A percentile compares a stretch with the other conserved stretches of the same genome.
These are phyloP conservation scores for Drosophila setosimentum DNA, from an alignment of 2,888 invertebrate genomes.

Conservation along the genomic window DNA sequence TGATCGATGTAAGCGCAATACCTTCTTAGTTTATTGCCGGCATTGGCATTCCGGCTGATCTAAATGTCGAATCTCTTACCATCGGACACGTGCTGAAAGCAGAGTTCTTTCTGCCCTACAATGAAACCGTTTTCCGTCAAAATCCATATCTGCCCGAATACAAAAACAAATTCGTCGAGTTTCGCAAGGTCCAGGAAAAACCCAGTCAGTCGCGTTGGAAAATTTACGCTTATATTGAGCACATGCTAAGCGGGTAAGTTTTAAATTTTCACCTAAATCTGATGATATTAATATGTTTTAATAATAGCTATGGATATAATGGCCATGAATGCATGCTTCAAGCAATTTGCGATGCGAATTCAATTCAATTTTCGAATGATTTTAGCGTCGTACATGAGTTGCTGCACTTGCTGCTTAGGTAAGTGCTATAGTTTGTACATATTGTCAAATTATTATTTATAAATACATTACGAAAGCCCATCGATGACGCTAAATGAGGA, in stretches of 20 bases:
- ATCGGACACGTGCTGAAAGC: constrained; percentile 80
- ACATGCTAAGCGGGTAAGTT: constrained; percentile 70
- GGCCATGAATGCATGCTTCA: constrained; percentile 78
- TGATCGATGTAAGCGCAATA: too few species aligned
- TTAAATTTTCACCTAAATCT: background rate
- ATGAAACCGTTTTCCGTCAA: constrained; percentile 76
- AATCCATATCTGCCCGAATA: constrained; percentile 82
- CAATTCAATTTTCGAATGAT: constrained; percentile 65
- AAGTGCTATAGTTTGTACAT: background rate
- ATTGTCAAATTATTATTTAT: background rate
- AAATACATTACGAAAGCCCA: constrained; percentile 59
- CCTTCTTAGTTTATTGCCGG: constrained; percentile 77
- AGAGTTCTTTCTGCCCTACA: constrained; percentile 75
- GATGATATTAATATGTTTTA: background rate
- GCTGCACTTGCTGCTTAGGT: constrained; percentile 79
- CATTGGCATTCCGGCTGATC: constrained; percentile 82
- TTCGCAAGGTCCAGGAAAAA: constrained; percentile 32
- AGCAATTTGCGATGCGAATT: constrained; percentile 78
- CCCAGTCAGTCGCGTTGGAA: constrained; percentile 68
- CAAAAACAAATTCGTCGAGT: constrained; percentile 28
- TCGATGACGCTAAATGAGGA: constrained; percentile 63
- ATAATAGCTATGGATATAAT: constrained; percentile 75
- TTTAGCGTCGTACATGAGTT: constrained; percentile 75
- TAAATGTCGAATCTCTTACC: constrained; percentile 78
- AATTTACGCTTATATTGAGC: constrained; percentile 69